Evolutionary conservation across 2,888 invertebrate species (phyloP).

Genomic region (Idaea aversata): DNA sequence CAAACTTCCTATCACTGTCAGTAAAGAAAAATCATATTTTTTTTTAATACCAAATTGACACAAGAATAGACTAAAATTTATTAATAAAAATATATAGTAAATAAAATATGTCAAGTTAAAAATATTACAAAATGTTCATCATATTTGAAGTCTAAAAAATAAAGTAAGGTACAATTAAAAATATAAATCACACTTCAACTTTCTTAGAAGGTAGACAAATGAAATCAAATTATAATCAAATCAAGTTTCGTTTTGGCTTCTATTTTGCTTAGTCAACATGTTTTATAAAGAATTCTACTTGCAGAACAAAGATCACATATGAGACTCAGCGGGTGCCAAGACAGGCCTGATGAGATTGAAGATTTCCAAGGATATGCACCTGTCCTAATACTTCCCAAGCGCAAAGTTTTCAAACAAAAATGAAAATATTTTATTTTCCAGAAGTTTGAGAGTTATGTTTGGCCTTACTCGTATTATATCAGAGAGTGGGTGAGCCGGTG

Average conservation of each 20-base stretch:
- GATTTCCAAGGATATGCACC: conserved; percentile 46
- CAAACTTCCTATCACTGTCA: too few relatives aligned
- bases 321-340: conserved; percentile 57
- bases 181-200: too few relatives aligned
- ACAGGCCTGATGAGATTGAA: conserved; percentile 59
- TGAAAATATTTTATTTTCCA: conserved; percentile 9
- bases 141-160: too few relatives aligned
- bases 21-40: too few relatives aligned
- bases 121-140: too few relatives aligned
- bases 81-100: too few relatives aligned
- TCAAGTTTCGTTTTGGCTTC: conserved; percentile 35
- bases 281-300: conserved; percentile 52
- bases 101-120: too few relatives aligned
- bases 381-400: conserved; percentile 23
- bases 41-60: too few relatives aligned
- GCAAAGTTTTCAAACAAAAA: conserved; percentile 10
- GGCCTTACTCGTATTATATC: conserved; percentile 4
- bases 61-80: too few relatives aligned
- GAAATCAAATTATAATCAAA: not conserved
- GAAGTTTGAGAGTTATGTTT: conserved; percentile 14
- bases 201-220: not conserved
- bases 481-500: not conserved
- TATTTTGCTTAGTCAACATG: conserved; percentile 65
- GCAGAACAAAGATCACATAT: conserved; percentile 63
- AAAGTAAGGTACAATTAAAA: too few relatives aligned